Percentiles rank a stretch among this genome's conserved stretches.
These are phyloP conservation scores for Caenorhabditis remanei DNA, from an alignment of 1,140 invertebrate genomes.

Conservation along the genomic window DNA sequence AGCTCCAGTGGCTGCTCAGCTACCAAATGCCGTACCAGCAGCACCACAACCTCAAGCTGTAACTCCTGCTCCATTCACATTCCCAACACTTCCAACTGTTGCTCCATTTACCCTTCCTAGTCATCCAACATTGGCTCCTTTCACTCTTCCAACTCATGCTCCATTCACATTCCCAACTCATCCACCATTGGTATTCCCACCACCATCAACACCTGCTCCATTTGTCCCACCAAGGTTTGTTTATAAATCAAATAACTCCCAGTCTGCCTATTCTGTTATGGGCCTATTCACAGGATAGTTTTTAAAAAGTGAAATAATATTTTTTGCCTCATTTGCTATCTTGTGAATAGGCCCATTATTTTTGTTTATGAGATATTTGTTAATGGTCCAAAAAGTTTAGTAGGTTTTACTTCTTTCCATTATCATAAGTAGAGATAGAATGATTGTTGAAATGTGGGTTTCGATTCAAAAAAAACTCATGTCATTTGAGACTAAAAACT, in stretches of 20 bases:
- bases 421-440: too few relatives aligned
- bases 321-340: too few relatives aligned
- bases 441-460: too few relatives aligned
- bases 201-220: constrained; percentile 53
- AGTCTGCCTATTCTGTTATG: not conserved
- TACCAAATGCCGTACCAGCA: constrained; percentile 16
- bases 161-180: constrained; percentile 62
- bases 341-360: too few relatives aligned
- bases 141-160: constrained; percentile 48
- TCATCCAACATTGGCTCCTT: constrained; percentile 31
- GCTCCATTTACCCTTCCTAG: constrained; percentile 56
- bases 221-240: constrained; percentile 37
- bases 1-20: not conserved
- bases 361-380: too few relatives aligned
- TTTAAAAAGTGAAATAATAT: too few relatives aligned
- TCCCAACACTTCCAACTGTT: constrained; percentile 56
- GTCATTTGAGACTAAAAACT: too few relatives aligned
- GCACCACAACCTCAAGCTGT: constrained; percentile 4
- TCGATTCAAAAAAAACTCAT: too few relatives aligned
- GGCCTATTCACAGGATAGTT: too few relatives aligned
- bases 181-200: constrained; percentile 45
- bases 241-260: too few relatives aligned
- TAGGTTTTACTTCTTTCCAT: too few relatives aligned
- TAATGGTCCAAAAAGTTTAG: too few relatives aligned
- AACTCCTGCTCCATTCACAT: constrained; percentile 38